Evolutionary conservation across 2,888 invertebrate genomes (phyloP), one percentile per base, ranked within the genome.

Genomic region (Rhyacophila evoluta): DNA sequence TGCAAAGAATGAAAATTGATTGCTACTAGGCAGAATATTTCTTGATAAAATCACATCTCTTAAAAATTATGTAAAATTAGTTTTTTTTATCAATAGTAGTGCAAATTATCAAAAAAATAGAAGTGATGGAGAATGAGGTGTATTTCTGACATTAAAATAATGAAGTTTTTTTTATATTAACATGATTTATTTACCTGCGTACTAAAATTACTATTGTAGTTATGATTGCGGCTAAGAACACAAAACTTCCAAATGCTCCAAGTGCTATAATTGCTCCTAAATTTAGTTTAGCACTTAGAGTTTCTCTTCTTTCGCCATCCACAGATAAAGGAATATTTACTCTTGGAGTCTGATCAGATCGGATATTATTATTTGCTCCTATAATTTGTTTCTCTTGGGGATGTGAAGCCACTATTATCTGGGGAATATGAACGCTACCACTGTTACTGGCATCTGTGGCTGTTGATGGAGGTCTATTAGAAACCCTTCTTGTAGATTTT

Each of bases 231-330:
- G 97, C 95, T 72, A 97, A 90, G 86, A 97, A 95, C 5, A 97
- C 95, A 84, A 97, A 94, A 6, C 94, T 96, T n/a, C 96, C 97
- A 85, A 97, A 97, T 6, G 96, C 95, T 1, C 95, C 96, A 12
- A 97, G 89, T 0, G 97, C 96, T 78, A 97, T 96, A 83, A 97
- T 95, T 4, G 96, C 96, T 75, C 96, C 96, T 78, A 96, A 89
- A 87, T 96, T 96, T 25, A 97, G 89, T 83, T 94, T 93, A 1
- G 95, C 95, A 27, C 92, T 91, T 82, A 91, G 86, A 19, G 92
- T 85, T 84, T 92, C 90, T 55, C 89, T 86, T 1, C 92, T 85
- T 84, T 92, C 90, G 15, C 92, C 90, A 85, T 92, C 92, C 73
- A 93, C 93, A 0, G 94, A 91, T 77, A 91, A 89, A 0, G 94